These are phyloP conservation scores for Platorchestia sp. DNA, from an alignment of 1,140 invertebrate species.

Conservation along the genomic window DNA sequence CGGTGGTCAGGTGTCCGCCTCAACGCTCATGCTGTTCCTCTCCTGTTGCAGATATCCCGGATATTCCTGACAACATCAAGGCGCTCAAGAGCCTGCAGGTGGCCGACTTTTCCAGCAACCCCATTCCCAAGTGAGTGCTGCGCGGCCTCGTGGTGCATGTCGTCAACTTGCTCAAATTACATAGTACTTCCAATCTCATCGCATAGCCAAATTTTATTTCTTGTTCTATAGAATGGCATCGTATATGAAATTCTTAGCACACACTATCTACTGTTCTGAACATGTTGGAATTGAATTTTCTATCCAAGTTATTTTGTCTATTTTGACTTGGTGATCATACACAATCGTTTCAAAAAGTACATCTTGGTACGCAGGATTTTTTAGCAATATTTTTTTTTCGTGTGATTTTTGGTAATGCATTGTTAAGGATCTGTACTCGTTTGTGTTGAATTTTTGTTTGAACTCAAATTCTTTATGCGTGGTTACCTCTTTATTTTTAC, in stretches of 20 bases:
- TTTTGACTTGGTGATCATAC: background rate
- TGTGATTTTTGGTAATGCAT: too few relatives aligned
- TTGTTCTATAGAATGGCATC: background rate
- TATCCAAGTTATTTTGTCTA: background rate
- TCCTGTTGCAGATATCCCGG: conserved; percentile 87
- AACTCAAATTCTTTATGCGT: too few relatives aligned
- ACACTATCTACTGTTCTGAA: background rate
- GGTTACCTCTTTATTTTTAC: too few relatives aligned
- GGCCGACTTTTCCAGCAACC: conserved; percentile 97
- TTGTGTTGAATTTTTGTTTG: too few relatives aligned
- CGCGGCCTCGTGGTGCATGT: background rate
- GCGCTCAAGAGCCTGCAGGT: conserved; percentile 92
- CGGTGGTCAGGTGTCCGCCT: too few relatives aligned
- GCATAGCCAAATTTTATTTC: background rate
- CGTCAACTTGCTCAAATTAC: background rate
- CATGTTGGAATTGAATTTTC: background rate
- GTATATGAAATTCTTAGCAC: background rate
- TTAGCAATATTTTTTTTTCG: too few relatives aligned
- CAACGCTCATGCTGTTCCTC: background rate
- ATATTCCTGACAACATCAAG: conserved; percentile 98
- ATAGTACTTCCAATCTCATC: too few relatives aligned
- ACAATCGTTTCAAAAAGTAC: background rate
- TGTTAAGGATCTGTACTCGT: too few relatives aligned
- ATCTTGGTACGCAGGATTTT: background rate
- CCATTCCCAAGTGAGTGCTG: conserved; percentile 81